Base-by-base conservation (phyloP, 2,113 vertebrate species). In the Struthio camelus region DNA sequence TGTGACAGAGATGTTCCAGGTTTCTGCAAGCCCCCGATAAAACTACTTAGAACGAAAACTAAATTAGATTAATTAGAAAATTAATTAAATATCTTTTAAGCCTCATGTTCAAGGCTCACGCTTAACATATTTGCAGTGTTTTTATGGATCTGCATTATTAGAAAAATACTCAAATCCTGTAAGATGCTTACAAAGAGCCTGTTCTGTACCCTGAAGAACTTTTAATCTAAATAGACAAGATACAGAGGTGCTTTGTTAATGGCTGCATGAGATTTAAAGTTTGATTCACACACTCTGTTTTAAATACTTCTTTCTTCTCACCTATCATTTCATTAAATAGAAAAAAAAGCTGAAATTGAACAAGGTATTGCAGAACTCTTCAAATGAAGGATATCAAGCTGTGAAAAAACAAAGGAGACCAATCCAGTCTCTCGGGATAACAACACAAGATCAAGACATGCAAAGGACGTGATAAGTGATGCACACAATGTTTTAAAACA, bases 21-120 rank as follows among this genome's bases (percentile, higher is more conserved):
- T 53, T 92, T 84, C 73, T 75, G 28, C 56, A 81, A 87, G 25
- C 6, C 48, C 19, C 15, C 81, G 42, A 54, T 53, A 17, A 59
- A 64, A 8, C 72, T 64, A 71, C 23, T 51, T 64, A 2, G 32
- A 61, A 13, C 38, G 67, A 89, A 89, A 17, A 40, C 8, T 42
- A 30, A 87, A 6, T 10, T 27, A 3, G n/a, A 18, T 73, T 70
- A 18, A 40, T 76, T 89, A n/a, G n/a, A n/a, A n/a, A n/a, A n/a
- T n/a, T n/a, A 46, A 34, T 25, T n/a, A 71, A 71, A 16, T 15
- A 72, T 38, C 18, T 66, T 53, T 64, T 18, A 53, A 66, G 54
- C 16, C 23, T 2, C 1, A 62, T 3, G 1, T 51, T 51, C 27
- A 66, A 23, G 20, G 20, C 14, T 4, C 2, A 56, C 42, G 61